Conservation (phyloP, 2,113 vertebrate genomes). For the Forbesichthys agassizii region DNA sequence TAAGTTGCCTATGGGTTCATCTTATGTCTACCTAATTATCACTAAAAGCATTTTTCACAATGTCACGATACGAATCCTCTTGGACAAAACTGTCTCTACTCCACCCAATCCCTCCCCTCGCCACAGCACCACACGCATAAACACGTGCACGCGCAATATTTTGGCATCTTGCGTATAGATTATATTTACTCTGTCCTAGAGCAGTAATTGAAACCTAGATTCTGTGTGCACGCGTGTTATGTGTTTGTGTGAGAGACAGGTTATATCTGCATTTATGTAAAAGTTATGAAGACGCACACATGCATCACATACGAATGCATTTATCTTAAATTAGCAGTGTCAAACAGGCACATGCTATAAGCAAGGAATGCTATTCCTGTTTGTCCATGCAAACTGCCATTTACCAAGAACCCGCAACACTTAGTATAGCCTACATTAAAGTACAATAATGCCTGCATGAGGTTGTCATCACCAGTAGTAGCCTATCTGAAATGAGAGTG, state of each 20-base stretch:
- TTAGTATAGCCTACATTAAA: constrained; percentile 8
- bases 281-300: constrained; percentile 22
- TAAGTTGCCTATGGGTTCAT: neutral
- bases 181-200: constrained; percentile 24
- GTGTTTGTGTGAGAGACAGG: constrained; percentile 20
- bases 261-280: constrained; percentile 13
- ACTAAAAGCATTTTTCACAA: neutral
- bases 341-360: constrained; percentile 10
- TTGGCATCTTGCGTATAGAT: too few relatives aligned
- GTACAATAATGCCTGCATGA: neutral
- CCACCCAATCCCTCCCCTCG: neutral
- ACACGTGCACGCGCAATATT: neutral
- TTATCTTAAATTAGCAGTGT: constrained; percentile 11
- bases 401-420: constrained; percentile 7
- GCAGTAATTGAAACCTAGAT: constrained; percentile 36
- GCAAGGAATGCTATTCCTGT: constrained; percentile 13
- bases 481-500: constrained; percentile 12
- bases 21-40: neutral
- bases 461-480: constrained; percentile 18
- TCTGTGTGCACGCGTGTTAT: neutral
- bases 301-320: neutral
- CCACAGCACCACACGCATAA: neutral
- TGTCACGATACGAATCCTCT: neutral
- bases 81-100: neutral
- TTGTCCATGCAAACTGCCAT: constrained; percentile 21